Conservation (phyloP, 2,888 invertebrate genomes). For the Pollenia amentaria region DNA sequence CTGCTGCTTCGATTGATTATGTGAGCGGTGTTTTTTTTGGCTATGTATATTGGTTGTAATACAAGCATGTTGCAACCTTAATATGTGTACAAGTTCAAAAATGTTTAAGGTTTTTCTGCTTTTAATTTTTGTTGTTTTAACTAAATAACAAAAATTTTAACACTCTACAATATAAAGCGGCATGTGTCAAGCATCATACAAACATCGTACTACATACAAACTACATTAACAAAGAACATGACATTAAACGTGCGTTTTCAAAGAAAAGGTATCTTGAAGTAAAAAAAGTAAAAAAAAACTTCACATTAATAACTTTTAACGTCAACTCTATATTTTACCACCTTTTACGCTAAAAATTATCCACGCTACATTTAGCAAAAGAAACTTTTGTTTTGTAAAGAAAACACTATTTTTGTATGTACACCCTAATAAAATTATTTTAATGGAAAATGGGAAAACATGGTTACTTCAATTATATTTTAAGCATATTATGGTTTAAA, state of each 20-base stretch:
- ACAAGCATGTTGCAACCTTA: constrained; percentile 39
- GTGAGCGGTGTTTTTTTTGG: constrained; percentile 25
- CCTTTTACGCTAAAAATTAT: too few species aligned
- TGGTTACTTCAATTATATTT: too few species aligned
- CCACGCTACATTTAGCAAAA: too few species aligned
- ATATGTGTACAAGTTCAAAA: constrained; percentile 30
- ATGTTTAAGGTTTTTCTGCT: constrained; percentile 56
- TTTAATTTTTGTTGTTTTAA: constrained; percentile 28
- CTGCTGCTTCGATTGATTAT: background rate
- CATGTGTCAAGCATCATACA: constrained; percentile 61
- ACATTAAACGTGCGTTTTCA: constrained; percentile 48
- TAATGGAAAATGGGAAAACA: too few species aligned
- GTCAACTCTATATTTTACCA: background rate
- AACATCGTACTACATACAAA: constrained; percentile 35
- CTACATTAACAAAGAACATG: constrained; percentile 47
- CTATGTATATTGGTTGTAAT: constrained; percentile 51
- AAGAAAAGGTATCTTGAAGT: constrained; percentile 26
- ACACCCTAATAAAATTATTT: too few species aligned
- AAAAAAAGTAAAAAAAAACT: background rate
- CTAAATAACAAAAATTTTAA: constrained; percentile 57
- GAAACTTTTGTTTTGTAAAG: too few species aligned
- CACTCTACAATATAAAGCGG: constrained; percentile 63
- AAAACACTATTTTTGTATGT: too few species aligned
- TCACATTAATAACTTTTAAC: background rate
- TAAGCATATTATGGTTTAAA: too few species aligned